Base-by-base conservation (phyloP, 2,113 vertebrate genomes). In the Benitochromis conjunctus region DNA sequence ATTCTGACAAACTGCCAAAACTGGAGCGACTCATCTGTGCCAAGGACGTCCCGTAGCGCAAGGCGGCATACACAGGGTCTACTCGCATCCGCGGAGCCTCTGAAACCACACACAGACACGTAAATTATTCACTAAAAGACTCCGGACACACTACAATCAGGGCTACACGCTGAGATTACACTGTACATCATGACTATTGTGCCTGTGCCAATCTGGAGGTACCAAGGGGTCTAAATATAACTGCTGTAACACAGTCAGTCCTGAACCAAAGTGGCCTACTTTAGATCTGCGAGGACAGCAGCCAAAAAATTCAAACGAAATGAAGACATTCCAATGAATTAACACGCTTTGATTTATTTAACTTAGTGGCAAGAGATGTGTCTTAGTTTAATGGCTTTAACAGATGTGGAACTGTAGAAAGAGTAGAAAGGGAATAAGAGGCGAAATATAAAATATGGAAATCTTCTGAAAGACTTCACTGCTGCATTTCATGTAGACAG, bases 21-120 rank as follows among this genome's bases (percentile, higher is more conserved):
- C 97, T 97, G 92, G 98, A 97, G 36, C 97, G 96, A 79, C 95
- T 97, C 96, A 98, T 96, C 91, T 97, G 96, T 19, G 97, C 97
- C 95, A 99, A 94, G 64, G 98, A 98, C 13, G 97, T 98, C 88
- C 98, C 97, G 2, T 96, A 97, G 92, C 97, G 97, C 83, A 99
- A 94, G 14, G 98, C 96, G 36, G 98, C 97, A 4, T 99, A 98
- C 74, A 98, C 92, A 0, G 98, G 98, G 89, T 99, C 98, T 89
- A 98, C 95, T 38, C 95, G 95, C 5, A 79, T 90, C 88, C 91
- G 91, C 19, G 53, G 95, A 88, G 66, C 92, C 86, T 88, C 96
- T 95, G 92, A 95, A 92, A 94, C 64, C 82, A 91, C 83, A 95
- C 89, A 86, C 54, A 82, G 94, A 83, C 51, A 85, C 11, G 13